Percentiles rank a stretch among this genome's conserved stretches.
phyloP scores from a whole-genome alignment of 2,113 vertebrate genomes.

The Eonycteris spelaea region DNA sequence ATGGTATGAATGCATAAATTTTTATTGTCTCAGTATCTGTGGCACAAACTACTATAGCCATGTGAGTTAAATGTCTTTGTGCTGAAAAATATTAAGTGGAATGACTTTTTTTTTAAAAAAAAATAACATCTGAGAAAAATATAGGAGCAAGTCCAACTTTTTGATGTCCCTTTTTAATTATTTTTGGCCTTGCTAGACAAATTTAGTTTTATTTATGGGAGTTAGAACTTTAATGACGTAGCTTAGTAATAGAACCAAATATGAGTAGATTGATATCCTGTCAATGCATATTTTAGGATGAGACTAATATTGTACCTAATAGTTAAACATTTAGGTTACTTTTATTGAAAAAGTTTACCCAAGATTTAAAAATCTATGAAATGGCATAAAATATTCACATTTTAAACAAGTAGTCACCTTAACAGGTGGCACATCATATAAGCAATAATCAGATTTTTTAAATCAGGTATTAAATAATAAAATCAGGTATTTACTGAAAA shows the following conservation, averaged over 20 bases:
- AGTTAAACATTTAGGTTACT: not conserved
- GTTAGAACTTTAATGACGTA: constrained; percentile 2
- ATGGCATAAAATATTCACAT: not conserved
- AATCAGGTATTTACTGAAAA: not conserved
- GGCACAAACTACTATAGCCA: not conserved
- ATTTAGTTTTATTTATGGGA: constrained; percentile 29
- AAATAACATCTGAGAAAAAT: not conserved
- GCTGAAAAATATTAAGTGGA: constrained; percentile 1
- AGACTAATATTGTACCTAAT: not conserved
- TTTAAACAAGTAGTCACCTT: not conserved
- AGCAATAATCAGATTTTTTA: not conserved
- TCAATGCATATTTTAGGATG: not conserved
- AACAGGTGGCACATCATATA: not conserved
- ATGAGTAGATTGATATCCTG: not conserved
- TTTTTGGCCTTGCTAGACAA: not conserved
- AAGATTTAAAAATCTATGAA: constrained; percentile 26
- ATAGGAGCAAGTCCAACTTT: not conserved
- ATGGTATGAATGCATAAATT: not conserved
- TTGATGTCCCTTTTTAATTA: constrained; percentile 23
- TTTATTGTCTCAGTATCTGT: constrained; percentile 46
- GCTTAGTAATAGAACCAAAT: constrained; percentile 8
- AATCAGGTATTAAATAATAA: not conserved
- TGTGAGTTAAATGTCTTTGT: constrained; percentile 30
- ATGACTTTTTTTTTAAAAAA: not conserved
- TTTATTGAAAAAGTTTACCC: constrained; percentile 3